Percentiles rank a stretch among this genome's conserved stretches.
phyloP scores from a whole-genome alignment of 2,113 vertebrate genomes.

The Eudyptes chrysolophus region DNA sequence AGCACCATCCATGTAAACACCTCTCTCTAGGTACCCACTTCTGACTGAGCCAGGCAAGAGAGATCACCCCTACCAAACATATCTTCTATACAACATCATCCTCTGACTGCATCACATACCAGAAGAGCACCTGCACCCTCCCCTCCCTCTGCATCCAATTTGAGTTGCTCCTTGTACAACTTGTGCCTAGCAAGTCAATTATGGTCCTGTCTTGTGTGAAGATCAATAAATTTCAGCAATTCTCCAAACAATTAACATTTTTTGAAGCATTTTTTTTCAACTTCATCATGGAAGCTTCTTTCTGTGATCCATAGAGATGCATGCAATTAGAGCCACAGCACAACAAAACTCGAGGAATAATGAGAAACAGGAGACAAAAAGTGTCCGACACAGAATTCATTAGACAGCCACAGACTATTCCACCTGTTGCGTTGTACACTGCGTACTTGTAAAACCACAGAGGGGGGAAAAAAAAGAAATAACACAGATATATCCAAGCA shows the following conservation, averaged over 20 bases:
- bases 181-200: not conserved
- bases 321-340: not conserved
- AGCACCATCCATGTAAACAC: not conserved
- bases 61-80: not conserved
- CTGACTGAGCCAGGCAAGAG: not conserved
- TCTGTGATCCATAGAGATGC: not conserved
- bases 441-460: not conserved
- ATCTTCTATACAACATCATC: not conserved
- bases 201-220: not conserved
- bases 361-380: constrained; percentile 1
- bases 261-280: not conserved
- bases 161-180: not conserved
- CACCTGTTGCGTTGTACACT: not conserved
- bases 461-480: no score
- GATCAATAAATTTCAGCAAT: not conserved
- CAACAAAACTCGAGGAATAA: not conserved
- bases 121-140: not conserved
- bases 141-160: not conserved
- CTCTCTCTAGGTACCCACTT: not conserved
- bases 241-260: constrained; percentile 15
- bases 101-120: not conserved
- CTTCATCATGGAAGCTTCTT: constrained; percentile 13
- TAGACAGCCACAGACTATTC: not conserved
- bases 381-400: not conserved
- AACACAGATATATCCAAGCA: not conserved